phyloP scores from a whole-genome alignment of 2,888 invertebrate species.

The Eristalis tenax region DNA sequence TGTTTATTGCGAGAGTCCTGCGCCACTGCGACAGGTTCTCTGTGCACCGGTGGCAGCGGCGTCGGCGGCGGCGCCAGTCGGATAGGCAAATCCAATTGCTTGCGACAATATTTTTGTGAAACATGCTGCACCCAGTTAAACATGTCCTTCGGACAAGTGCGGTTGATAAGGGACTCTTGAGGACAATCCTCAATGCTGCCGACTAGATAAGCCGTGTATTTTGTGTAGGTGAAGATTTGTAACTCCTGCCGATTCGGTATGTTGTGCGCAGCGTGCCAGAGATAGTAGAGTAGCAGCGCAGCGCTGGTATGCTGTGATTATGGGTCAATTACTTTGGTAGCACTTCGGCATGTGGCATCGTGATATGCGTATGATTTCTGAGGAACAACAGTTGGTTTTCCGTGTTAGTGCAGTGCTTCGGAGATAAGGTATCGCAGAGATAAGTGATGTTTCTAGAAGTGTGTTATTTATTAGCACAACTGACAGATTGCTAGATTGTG shows the following conservation, averaged over 20 bases:
- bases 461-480: constrained; percentile 48
- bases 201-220: constrained; percentile 41
- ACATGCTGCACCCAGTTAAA: constrained; percentile 43
- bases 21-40: constrained; percentile 30
- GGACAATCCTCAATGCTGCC: constrained; percentile 49
- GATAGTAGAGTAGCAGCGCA: background rate
- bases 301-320: constrained; percentile 47
- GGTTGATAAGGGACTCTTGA: constrained; percentile 72
- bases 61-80: constrained; percentile 47
- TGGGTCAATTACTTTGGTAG: constrained; percentile 69
- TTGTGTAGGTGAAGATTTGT: constrained; percentile 1
- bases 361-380: constrained; percentile 18
- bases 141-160: constrained; percentile 71
- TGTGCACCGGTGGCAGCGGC: constrained; percentile 5
- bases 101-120: constrained; percentile 58
- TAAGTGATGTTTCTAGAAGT: constrained; percentile 47
- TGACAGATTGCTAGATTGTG: background rate
- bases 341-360: constrained; percentile 65
- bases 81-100: constrained; percentile 56
- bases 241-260: constrained; percentile 40
- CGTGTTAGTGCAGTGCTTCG: constrained; percentile 15
- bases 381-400: constrained; percentile 48
- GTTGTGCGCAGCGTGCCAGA: constrained; percentile 26
- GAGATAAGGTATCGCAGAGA: constrained; percentile 40
- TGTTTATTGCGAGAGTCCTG: constrained; percentile 48